Base-by-base conservation (phyloP, 2,113 vertebrate genomes). In the Onychostruthus taczanowskii region DNA sequence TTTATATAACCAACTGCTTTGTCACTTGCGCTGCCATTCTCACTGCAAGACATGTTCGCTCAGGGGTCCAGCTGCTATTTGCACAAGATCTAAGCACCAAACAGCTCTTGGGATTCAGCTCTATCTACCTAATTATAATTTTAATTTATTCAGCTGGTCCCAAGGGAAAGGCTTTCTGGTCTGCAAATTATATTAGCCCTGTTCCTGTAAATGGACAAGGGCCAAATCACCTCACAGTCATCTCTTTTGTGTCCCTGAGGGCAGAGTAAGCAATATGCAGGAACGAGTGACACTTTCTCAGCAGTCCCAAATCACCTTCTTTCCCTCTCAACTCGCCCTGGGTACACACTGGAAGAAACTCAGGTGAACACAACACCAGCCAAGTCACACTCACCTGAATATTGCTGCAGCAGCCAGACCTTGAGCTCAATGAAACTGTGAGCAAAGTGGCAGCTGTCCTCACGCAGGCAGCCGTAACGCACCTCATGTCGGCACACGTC, bases 391-490 rank as follows among this genome's bases (percentile, higher is more conserved):
- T 94, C 89, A 98, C 99, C 99, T 82, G 98, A 98, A 93, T 98
- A 97, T 27, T 97, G 98, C 97, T 99, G 99, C 93, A 99, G 97
- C 91, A 98, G 98, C 99, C 99, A 99, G 95, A 98, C 98, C 96
- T 99, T 98, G 78, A 99, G 99, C 95, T 99, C 99, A 2, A 99
- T 98, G 93, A 98, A 96, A 14, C 99, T 99, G 89, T 99, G 99
- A 93, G 99, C 99, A 0, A 98, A 98, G 92, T 96, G 96, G 96
- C 99, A 99, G 95, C 94, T 97, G 96, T 99, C 98, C 87, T 99
- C 98, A 0, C 97, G 97, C 81, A 97, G 97, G 97, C 99, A 99
- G 94, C 98, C 98, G 0, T 98, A 98, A 22, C 98, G 98, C 72
- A 98, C 96, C 94, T 98, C 98, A 0, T 99, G 98, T 13, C 98